A percentile compares a stretch with the other conserved stretches of the same genome.
Evolutionary conservation across 2,888 invertebrate genomes (phyloP).

Genomic region (Drosophila meridiana): DNA sequence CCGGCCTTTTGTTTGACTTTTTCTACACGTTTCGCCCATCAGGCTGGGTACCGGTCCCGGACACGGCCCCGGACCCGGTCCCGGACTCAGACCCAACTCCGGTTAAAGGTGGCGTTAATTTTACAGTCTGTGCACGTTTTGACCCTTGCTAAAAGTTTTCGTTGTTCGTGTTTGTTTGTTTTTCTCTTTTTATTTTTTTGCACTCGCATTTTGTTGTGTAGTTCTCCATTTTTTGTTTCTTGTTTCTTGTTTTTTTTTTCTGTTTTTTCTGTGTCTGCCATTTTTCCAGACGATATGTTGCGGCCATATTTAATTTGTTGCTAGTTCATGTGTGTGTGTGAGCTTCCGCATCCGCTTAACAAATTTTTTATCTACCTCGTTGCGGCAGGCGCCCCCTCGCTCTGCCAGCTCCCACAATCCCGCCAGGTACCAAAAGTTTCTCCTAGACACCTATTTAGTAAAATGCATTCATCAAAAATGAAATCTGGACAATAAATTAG

Average conservation of each 20-base stretch:
- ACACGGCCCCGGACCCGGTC: background rate
- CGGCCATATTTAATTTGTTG: conserved; percentile 78
- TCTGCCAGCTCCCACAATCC: background rate
- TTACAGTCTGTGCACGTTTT: conserved; percentile 76
- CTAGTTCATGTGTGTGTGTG: conserved; percentile 48
- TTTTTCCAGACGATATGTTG: conserved; percentile 78
- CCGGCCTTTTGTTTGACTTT: conserved; percentile 61
- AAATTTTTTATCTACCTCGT: conserved; percentile 48
- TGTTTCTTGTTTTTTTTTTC: conserved; percentile 12
- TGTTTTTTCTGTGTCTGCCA: conserved; percentile 51
- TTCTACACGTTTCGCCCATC: conserved; percentile 63
- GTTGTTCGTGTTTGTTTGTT: conserved; percentile 20
- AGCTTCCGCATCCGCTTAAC: conserved; percentile 63
- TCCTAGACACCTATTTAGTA: conserved; percentile 46
- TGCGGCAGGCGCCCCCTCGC: conserved; percentile 25
- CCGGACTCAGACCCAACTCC: background rate
- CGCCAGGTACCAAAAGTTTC: conserved; percentile 45
- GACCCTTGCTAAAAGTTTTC: conserved; percentile 65
- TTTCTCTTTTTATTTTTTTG: conserved; percentile 11
- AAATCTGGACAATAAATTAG: conserved; percentile 70
- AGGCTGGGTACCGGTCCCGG: conserved; percentile 5
- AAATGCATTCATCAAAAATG: conserved; percentile 67
- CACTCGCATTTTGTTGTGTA: conserved; percentile 39
- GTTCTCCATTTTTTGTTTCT: conserved; percentile 41
- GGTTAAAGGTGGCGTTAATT: conserved; percentile 74